Base-by-base conservation (phyloP, 2,888 invertebrate species). In the Acleris cristana region DNA sequence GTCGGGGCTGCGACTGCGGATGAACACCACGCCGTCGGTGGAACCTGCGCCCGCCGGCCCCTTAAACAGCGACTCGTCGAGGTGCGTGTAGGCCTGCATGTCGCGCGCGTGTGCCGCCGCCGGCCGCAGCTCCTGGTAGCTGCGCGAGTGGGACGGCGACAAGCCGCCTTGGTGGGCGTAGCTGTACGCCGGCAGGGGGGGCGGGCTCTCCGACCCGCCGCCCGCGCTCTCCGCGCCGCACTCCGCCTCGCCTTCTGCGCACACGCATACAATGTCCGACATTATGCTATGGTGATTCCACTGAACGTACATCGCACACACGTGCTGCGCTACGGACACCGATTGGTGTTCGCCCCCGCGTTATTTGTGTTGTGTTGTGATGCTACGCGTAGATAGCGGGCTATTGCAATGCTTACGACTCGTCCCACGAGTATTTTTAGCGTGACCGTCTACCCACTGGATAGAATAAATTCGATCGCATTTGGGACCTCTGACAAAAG, bases 71-170 rank as follows among this genome's bases (percentile, higher is more conserved):
- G 80, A 74, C 76, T 85, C 86, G 75, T 86, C 87, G 78, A 86
- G 79, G 87, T 89, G 88, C 84, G 84, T 84, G 86, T 90, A 89
- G 76, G 86, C 72, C 84, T 88, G 89, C 90, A 90, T 88, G 86
- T 89, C 90, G 84, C 90, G 89, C 81, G 86, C 83, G 86, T 84
- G 86, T 74, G 76, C 67, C 70, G 70, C 77, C 73, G 87, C 85
- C 75, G 88, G 87, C 79, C 89, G 86, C 82, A 90, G 86, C 89
- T 90, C 90, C 86, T 90, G 89, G 89, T 90, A 90, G 89, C 89
- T 85, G 87, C 88, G 89, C 84, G 88, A 81, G 83, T 79, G 86
- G 81, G 86, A 81, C 84, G 89, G 87, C 81, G 88, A 85, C 80
- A 81, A 78, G 73, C 74, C 78, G 76, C 77, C 79, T 76, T 80